Base-by-base conservation (phyloP, 2,797 vertebrate species). In the Dallia pectoralis region DNA sequence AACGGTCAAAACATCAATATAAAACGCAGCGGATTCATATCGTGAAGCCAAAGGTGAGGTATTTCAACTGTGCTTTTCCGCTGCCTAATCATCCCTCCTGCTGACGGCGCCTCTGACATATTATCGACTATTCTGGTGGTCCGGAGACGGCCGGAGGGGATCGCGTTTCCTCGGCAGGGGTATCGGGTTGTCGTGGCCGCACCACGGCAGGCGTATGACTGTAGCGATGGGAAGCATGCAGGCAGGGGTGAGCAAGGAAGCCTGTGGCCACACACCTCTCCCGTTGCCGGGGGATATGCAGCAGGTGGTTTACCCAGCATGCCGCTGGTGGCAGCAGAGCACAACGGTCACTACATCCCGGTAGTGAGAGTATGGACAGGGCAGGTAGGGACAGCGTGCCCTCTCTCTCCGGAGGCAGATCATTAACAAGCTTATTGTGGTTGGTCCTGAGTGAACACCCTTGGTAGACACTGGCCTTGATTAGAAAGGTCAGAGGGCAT, bases 61-160 rank as follows among this genome's bases (percentile, higher is more conserved):
- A 91, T 92, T 90, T 84, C 85, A 89, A 91, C 87, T 86, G 93
- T 93, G 91, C 93, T 92, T 93, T 93, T 72, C 78, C 85, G 84
- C 72, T 25, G 77, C 81, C 86, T 86, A 91, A 82, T 84, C 7
- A 81, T 87, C 87, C 74, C 86, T 33, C 47, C 83, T 88, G 89
- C 87, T 85, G 88, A 90, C 91, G 84, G 86, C 82, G 79, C 5
- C 36, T 40, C 79, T 76, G 87, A 85, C 89, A 92, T 84, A 90
- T 91, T 95, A 94, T 96, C 95, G 95, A 94, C 94, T 95, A 96
- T 96, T 96, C 94, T 94, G 92, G 94, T 94, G 92, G 91, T 82
- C 82, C 91, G 91, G 91, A 89, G 91, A 90, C 91, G 88, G 93
- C 90, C 89, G 93, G 89, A 83, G 84, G 79, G 88, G 94, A 94